A percentile compares a stretch with the other conserved stretches of the same genome.
phyloP scores from a whole-genome alignment of 2,888 invertebrate genomes.

The Hymenopus coronatus region DNA sequence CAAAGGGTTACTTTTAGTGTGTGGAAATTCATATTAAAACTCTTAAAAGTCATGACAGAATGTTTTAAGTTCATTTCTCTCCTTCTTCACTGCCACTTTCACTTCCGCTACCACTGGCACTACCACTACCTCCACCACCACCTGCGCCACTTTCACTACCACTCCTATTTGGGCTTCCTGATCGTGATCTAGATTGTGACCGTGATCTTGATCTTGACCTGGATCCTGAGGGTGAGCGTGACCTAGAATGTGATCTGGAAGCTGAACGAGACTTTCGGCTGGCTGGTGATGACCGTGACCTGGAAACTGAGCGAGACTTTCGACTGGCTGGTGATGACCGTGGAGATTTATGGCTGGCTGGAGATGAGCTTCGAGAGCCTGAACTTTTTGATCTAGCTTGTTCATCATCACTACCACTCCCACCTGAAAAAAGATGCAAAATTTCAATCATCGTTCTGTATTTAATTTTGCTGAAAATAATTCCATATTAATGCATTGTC shows the following conservation, averaged over 20 bases:
- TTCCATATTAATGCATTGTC: too few relatives aligned
- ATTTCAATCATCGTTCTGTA: not conserved
- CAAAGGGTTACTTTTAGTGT: too few relatives aligned
- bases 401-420: slow-evolving; percentile 36
- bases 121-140: slow-evolving; percentile 42
- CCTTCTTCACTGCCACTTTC: slow-evolving; percentile 36
- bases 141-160: slow-evolving; percentile 43
- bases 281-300: slow-evolving; percentile 41
- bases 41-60: too few relatives aligned
- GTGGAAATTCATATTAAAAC: too few relatives aligned
- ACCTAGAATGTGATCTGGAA: slow-evolving; percentile 40
- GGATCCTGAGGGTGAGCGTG: slow-evolving; percentile 34
- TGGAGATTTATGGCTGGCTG: slow-evolving; percentile 50
- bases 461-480: too few relatives aligned
- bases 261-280: slow-evolving; percentile 43
- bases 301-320: slow-evolving; percentile 42
- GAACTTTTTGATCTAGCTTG: slow-evolving; percentile 38
- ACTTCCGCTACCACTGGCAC: slow-evolving; percentile 41
- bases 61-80: not conserved
- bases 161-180: slow-evolving; percentile 26
- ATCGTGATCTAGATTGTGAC: slow-evolving; percentile 38
- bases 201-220: slow-evolving; percentile 37
- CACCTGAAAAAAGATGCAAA: slow-evolving; percentile 8
- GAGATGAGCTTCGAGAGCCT: slow-evolving; percentile 40
- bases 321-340: slow-evolving; percentile 47